phyloP scores from a whole-genome alignment of 2,888 invertebrate species.

The Drosophila mayaguana region DNA sequence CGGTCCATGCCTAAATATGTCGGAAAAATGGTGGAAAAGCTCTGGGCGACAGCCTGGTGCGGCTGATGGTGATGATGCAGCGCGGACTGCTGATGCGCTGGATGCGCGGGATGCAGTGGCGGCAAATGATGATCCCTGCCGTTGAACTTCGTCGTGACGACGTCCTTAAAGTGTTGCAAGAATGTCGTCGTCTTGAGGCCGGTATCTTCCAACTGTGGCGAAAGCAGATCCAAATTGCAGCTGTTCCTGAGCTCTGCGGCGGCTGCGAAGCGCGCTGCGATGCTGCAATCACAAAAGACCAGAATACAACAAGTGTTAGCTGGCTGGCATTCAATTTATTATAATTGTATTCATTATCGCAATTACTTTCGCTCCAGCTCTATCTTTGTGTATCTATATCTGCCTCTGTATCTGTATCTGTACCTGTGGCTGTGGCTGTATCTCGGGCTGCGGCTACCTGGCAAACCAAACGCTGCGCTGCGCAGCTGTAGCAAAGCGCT shows the following conservation, averaged over 20 bases:
- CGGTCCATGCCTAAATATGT: slow-evolving; percentile 84
- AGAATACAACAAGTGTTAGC: slow-evolving; percentile 3
- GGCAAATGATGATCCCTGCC: slow-evolving; percentile 83
- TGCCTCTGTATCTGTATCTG: not conserved
- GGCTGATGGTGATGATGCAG: slow-evolving; percentile 82
- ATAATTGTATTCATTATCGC: slow-evolving; percentile 19
- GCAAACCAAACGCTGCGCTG: slow-evolving; percentile 55
- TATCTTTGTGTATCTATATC: slow-evolving; percentile 15
- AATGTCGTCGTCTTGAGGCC: slow-evolving; percentile 85
- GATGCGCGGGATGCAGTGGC: slow-evolving; percentile 80
- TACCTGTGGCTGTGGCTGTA: not conserved
- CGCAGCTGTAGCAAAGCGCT: slow-evolving; percentile 11
- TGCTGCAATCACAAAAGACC: slow-evolving; percentile 41
- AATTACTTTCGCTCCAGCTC: slow-evolving; percentile 37
- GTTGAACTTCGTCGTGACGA: slow-evolving; percentile 85
- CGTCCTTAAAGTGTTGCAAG: slow-evolving; percentile 85
- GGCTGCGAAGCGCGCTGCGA: slow-evolving; percentile 63
- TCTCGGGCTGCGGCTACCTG: slow-evolving; percentile 56
- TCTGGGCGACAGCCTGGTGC: slow-evolving; percentile 84
- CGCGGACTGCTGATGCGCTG: slow-evolving; percentile 81
- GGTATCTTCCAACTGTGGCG: slow-evolving; percentile 83
- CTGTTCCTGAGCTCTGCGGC: slow-evolving; percentile 70
- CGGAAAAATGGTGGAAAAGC: slow-evolving; percentile 85
- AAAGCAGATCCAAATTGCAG: slow-evolving; percentile 77
- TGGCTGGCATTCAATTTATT: slow-evolving; percentile 9